Evolutionary conservation across 2,797 vertebrate species (phyloP).

Genomic region (Aplochiton taeniatus): DNA sequence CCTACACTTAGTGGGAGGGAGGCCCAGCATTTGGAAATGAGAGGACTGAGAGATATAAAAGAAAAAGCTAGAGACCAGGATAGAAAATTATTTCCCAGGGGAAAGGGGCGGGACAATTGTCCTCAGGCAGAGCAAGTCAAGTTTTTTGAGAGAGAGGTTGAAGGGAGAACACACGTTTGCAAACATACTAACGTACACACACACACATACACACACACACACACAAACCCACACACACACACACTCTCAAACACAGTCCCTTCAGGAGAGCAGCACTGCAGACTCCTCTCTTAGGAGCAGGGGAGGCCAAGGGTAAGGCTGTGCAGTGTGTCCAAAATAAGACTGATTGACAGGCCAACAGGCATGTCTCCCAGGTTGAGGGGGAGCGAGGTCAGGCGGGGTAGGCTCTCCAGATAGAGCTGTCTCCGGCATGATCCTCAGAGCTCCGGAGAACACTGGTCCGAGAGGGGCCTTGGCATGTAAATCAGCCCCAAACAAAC

Average conservation of each 20-base stretch:
- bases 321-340: constrained; percentile 24
- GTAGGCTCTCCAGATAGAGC: constrained; percentile 52
- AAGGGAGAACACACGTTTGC: no score
- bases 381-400: constrained; percentile 28
- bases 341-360: constrained; percentile 41
- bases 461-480: constrained; percentile 62
- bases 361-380: constrained; percentile 25
- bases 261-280: neutral
- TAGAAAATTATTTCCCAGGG: neutral
- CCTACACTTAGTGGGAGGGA: neutral
- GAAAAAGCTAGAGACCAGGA: neutral
- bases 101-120: neutral
- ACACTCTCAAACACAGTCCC: neutral
- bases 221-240: neutral
- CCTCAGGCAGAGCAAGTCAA: neutral
- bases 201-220: constrained; percentile 9
- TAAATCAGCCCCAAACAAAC: constrained; percentile 60
- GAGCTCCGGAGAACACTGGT: constrained; percentile 39
- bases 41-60: constrained; percentile 13
- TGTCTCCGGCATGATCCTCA: constrained; percentile 42
- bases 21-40: constrained; percentile 6
- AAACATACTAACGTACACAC: constrained; percentile 1
- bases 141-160: no score
- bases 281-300: neutral
- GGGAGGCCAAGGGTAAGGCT: neutral